Base-by-base conservation (phyloP, 35 echinoderm and acorn worm genomes). In the Heliocidaris tuberculata region DNA sequence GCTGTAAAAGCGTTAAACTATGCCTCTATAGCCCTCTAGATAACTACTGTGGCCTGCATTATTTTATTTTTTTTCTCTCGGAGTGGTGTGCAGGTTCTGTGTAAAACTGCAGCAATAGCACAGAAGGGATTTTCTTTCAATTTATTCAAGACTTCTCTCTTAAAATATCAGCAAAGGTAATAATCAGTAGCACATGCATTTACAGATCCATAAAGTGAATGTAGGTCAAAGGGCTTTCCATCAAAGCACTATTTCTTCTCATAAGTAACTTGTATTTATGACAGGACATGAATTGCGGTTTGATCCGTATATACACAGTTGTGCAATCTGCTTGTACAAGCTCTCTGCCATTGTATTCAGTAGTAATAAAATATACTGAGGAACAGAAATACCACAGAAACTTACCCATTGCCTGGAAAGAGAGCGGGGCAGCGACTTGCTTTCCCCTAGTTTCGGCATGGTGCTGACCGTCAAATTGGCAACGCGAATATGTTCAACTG, bases 251-350 rank as follows among this genome's bases (percentile, higher is more conserved):
- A 27, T 78, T 78, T 78, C 65, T 78, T 78, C 21, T 56, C 52
- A 56, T 9, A 56, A 15, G 52, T 56, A 52, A 78, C 19, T 78
- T 78, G 27, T 78, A 78, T 56, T 56, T 15, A 56, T 78, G 65
- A n/a, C 17, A 78, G 65, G 65, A 27, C 6, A 42, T 42, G 35
- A 42, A 42, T 78, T 4, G 19, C n/a, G 65, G 27, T 78, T 78
- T 78, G 65, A 78, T 78, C 2, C 27, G 65, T 78, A 78, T 78
- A 78, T 78, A 78, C 65, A 78, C 65, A n/a, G 65, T 78, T 21
- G 65, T 78, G 65, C 65, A 78, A 78, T 78, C 65, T 78, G 65
- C 65, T 78, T 78, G 65, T 7, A 78, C 65, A 78, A 78, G 65
- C 21, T 78, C 65, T 78, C 4, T 2, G 21, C 65, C 27, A n/a